Conservation (phyloP, 2,113 vertebrate genomes). For the Sinocyclocheilus rhinocerous region DNA sequence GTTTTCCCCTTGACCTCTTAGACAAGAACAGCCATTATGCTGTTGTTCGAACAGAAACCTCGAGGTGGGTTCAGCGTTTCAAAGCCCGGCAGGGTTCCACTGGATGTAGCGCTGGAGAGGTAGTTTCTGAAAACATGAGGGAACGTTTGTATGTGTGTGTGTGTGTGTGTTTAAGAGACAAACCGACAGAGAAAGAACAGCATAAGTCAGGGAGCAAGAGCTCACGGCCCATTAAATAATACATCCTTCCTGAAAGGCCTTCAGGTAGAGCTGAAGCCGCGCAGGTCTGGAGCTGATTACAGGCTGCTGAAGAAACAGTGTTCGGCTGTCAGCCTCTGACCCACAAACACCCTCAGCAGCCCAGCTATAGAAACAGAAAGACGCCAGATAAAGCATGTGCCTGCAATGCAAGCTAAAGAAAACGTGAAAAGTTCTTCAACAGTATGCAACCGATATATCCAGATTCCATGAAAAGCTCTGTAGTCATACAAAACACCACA, state of each 20-base stretch:
- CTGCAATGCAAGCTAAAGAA: background rate
- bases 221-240: constrained; percentile 32
- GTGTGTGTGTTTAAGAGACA: background rate
- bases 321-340: constrained; percentile 11
- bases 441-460: background rate
- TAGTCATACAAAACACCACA: background rate
- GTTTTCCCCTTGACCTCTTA: constrained; percentile 39
- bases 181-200: constrained; percentile 31
- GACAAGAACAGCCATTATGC: constrained; percentile 41
- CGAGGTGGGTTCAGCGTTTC: constrained; percentile 13
- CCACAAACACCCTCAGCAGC: background rate
- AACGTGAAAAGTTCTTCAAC: background rate
- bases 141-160: background rate
- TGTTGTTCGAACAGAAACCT: constrained; percentile 12
- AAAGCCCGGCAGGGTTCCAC: constrained; percentile 5
- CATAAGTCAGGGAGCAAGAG: constrained; percentile 21
- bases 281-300: constrained; percentile 22
- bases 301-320: background rate
- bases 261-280: background rate
- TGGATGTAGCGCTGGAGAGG: background rate
- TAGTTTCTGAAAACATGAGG: background rate
- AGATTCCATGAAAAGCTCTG: background rate
- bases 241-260: constrained; percentile 27
- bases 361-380: background rate
- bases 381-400: background rate